Evolutionary conservation across 2,888 invertebrate genomes (phyloP).

Genomic region (Galeopsomyia nigrocyanea): DNA sequence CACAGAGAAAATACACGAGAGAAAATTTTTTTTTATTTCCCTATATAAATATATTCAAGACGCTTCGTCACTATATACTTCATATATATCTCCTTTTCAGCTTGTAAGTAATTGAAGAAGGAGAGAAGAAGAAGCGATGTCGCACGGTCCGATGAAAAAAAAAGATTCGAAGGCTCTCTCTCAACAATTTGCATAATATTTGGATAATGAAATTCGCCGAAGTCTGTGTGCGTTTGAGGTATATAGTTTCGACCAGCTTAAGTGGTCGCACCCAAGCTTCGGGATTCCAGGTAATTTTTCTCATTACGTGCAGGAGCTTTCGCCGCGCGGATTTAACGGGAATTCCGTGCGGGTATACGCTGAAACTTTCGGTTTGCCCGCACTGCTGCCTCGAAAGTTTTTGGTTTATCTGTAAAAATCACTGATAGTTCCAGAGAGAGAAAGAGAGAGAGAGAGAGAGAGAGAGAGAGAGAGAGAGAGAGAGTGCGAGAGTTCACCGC

Average conservation of each 20-base stretch:
- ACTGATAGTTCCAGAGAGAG: too few species aligned
- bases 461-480: too few species aligned
- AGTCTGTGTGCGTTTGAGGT: neutral
- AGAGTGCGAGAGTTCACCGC: too few species aligned
- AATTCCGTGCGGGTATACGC: constrained; percentile 16
- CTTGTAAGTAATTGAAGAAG: constrained; percentile 16
- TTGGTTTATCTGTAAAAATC: neutral
- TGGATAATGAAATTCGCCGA: constrained; percentile 37
- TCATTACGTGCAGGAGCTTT: constrained; percentile 16
- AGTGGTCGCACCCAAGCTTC: too few species aligned
- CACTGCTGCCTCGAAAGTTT: constrained; percentile 6
- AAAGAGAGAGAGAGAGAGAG: too few species aligned
- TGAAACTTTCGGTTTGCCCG: neutral
- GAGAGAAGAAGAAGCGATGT: neutral
- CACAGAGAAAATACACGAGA: neutral
- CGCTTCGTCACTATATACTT: constrained; percentile 17
- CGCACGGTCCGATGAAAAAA: constrained; percentile 10
- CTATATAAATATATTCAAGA: constrained; percentile 18
- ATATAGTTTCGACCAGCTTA: neutral
- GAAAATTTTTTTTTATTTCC: neutral
- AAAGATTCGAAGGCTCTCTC: neutral
- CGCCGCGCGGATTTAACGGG: neutral
- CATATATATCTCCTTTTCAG: constrained; percentile 2
- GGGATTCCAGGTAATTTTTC: constrained; percentile 35
- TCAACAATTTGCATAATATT: constrained; percentile 36